phyloP scores from a whole-genome alignment of 2,888 invertebrate genomes.

The Epinotia bilunana region DNA sequence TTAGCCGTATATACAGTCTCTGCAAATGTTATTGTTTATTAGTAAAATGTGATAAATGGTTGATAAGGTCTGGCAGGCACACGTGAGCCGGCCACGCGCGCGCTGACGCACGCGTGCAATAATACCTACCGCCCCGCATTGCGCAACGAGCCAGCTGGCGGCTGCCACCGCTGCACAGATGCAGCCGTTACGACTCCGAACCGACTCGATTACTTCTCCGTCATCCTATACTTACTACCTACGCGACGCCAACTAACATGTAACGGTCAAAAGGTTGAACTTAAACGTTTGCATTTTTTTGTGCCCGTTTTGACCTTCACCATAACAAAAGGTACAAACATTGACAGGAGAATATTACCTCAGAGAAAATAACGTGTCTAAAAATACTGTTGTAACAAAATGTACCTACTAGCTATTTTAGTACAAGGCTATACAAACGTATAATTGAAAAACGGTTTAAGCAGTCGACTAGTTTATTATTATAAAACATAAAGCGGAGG shows the following conservation, averaged over 20 bases:
- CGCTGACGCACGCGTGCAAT: conserved; percentile 64
- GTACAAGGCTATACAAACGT: background rate
- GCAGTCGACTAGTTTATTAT: conserved; percentile 17
- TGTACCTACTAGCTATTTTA: background rate
- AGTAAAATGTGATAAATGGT: conserved; percentile 29
- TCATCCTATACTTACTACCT: background rate
- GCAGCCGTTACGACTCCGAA: conserved; percentile 58
- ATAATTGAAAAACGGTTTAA: background rate
- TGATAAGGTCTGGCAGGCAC: conserved; percentile 47
- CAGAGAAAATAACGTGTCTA: background rate
- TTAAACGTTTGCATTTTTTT: background rate
- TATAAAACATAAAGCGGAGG: conserved; percentile 16
- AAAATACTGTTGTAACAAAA: too few relatives aligned
- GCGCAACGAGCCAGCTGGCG: conserved; percentile 68
- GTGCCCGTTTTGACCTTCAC: background rate
- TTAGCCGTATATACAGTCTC: background rate
- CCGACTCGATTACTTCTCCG: conserved; percentile 40
- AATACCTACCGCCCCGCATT: conserved; percentile 61
- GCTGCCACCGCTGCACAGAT: conserved; percentile 52
- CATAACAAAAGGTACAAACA: background rate
- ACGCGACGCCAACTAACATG: background rate
- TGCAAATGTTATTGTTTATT: conserved; percentile 27
- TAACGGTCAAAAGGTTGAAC: background rate
- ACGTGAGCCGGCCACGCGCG: conserved; percentile 58
- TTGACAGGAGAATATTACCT: background rate